phyloP scores from a whole-genome alignment of 92 coral and sea anemone species.

The Muricea muricata region DNA sequence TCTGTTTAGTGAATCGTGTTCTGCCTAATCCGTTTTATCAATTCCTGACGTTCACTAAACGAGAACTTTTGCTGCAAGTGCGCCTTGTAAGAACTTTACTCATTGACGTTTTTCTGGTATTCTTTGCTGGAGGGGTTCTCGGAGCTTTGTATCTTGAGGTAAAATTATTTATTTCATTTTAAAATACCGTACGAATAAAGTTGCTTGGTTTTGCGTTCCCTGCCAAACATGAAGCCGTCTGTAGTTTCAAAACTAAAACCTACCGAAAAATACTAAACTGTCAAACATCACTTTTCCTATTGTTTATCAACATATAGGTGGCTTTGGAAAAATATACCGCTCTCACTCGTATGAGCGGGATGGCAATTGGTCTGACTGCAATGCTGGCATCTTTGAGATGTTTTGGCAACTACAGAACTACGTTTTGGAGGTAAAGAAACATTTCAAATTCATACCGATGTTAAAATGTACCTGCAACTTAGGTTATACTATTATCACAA shows the following conservation, averaged over 20 bases:
- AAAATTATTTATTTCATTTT: no score
- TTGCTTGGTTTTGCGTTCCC: not conserved
- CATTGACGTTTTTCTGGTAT: slow-evolving; percentile 59
- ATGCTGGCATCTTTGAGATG: slow-evolving; percentile 87
- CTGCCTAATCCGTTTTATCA: slow-evolving; percentile 56
- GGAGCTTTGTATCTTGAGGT: slow-evolving; percentile 63
- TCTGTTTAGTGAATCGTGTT: slow-evolving; percentile 35
- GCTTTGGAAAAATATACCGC: slow-evolving; percentile 63
- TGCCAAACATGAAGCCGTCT: no score
- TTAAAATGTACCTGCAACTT: no score
- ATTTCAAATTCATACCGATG: no score
- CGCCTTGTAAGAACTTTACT: slow-evolving; percentile 62
- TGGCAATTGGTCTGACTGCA: slow-evolving; percentile 84
- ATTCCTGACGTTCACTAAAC: slow-evolving; percentile 50
- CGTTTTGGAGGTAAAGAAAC: slow-evolving; percentile 91
- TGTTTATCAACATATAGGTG: slow-evolving; percentile 51
- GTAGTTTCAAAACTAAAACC: not conserved
- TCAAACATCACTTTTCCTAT: not conserved
- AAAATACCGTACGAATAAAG: no score
- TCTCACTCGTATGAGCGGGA: slow-evolving; percentile 79
- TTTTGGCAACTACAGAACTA: slow-evolving; percentile 80
- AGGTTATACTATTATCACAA: no score
- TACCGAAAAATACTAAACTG: not conserved
- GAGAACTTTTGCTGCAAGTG: slow-evolving; percentile 65
- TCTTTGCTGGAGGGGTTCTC: slow-evolving; percentile 64